phyloP scores from a whole-genome alignment of 1,140 invertebrate genomes.

The Musca vetustissima region DNA sequence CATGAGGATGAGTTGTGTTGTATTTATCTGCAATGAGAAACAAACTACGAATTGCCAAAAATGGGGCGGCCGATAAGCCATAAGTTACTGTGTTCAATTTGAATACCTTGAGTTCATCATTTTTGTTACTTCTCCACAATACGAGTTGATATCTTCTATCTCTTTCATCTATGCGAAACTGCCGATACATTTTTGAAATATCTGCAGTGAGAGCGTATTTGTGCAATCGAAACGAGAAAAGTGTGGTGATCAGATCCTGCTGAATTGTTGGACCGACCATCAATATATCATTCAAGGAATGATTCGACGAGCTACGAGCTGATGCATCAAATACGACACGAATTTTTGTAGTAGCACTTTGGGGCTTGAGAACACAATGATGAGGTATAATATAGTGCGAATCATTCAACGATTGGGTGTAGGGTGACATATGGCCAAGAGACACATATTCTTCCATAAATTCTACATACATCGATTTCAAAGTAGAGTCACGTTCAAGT shows the following conservation, averaged over 20 bases:
- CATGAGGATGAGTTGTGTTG: background rate
- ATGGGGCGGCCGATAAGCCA: constrained; percentile 27
- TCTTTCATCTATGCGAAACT: constrained; percentile 37
- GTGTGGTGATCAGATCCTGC: background rate
- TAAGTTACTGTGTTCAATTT: constrained; percentile 38
- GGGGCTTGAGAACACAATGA: background rate
- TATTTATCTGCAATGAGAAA: background rate
- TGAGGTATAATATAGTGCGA: constrained; percentile 4
- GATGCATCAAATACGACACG: constrained; percentile 41
- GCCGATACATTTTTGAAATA: constrained; percentile 44
- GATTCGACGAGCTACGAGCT: background rate
- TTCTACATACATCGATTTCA: constrained; percentile 16
- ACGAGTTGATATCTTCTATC: no score
- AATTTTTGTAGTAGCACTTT: constrained; percentile 28
- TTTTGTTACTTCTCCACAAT: constrained; percentile 33
- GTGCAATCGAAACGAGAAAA: constrained; percentile 38
- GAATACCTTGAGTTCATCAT: constrained; percentile 26
- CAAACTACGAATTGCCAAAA: background rate
- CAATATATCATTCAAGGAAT: no score
- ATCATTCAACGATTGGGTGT: background rate
- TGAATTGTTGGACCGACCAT: no score
- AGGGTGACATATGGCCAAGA: background rate
- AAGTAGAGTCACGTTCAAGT: background rate
- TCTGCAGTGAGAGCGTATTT: constrained; percentile 33
- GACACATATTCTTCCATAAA: constrained; percentile 11